A percentile compares a stretch with the other conserved stretches of the same genome.
Evolutionary conservation across 1,140 invertebrate genomes (phyloP).

Genomic region (Drosophila bocki): DNA sequence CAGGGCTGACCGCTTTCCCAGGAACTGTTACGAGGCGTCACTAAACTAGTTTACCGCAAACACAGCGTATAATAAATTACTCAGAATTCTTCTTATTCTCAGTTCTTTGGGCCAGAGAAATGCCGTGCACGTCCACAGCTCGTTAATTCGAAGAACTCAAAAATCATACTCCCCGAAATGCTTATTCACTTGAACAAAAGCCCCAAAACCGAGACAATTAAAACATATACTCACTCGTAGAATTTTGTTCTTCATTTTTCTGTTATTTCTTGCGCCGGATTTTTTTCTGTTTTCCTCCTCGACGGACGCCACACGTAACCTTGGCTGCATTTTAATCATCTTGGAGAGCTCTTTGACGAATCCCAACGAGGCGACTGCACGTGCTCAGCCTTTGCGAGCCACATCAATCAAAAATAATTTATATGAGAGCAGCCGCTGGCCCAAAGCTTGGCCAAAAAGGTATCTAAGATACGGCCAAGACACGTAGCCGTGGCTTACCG

Average conservation of each 20-base stretch:
- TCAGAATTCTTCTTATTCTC: slow-evolving; percentile 31
- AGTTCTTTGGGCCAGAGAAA: slow-evolving; percentile 40
- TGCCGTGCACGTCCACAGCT: slow-evolving; percentile 72
- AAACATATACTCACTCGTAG: slow-evolving; percentile 50
- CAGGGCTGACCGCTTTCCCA: slow-evolving; percentile 32
- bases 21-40: slow-evolving; percentile 57
- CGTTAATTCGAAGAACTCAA: slow-evolving; percentile 78
- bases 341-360: slow-evolving; percentile 54
- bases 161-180: slow-evolving; percentile 63
- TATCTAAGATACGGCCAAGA: slow-evolving; percentile 46
- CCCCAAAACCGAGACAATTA: slow-evolving; percentile 67
- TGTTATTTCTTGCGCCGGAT: slow-evolving; percentile 3
- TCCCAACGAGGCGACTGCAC: slow-evolving; percentile 64
- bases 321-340: slow-evolving; percentile 81
- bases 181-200: slow-evolving; percentile 40
- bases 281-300: slow-evolving; percentile 23
- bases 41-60: slow-evolving; percentile 72
- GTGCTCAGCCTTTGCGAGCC: slow-evolving; percentile 61
- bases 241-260: slow-evolving; percentile 10
- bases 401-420: slow-evolving; percentile 81
- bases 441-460: slow-evolving; percentile 38
- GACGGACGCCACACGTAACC: slow-evolving; percentile 72
- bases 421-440: slow-evolving; percentile 64
- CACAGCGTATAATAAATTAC: slow-evolving; percentile 54
- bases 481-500: slow-evolving; percentile 27